Base-by-base conservation (phyloP, 2,888 invertebrate species). In the Spisula solida region DNA sequence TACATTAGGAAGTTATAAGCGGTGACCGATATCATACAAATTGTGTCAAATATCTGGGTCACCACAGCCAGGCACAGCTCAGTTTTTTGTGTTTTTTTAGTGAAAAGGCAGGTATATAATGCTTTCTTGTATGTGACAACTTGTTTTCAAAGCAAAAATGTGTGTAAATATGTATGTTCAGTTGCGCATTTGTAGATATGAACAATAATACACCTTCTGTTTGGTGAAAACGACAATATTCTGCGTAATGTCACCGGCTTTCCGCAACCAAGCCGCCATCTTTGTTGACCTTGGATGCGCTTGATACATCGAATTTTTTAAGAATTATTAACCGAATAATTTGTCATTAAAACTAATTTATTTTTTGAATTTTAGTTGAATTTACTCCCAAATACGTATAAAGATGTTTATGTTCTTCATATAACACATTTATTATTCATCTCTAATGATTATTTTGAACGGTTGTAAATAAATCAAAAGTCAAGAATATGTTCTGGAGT, bases 201-300 rank as follows among this genome's bases (percentile, higher is more conserved):
- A 0, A 25, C 20, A 31, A 75, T 2, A 75, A 79, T 41, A 51
- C 79, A 88, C 88, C 88, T 85, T 84, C 29, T 85, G 16, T 78
- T 85, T 85, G 18, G 88, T 60, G 20, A 88, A 60, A 81, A 25
- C 5, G 8, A 47, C 29, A 31, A 60, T 55, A 47, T 87, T 89
- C 41, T 87, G 80, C n/a, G 55, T 48, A n/a, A 89, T 16, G n/a
- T 84, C 89, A 70, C 89, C 87, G 89, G 89, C 89, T 80, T 84
- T 87, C 48, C 82, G 82, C 18, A 87, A 18, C 55, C 78, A 51
- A 41, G 66, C 55, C 60, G 89, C 89, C 89, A 90, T 90, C 47
- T 89, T 89, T n/a, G 78, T 47, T 86, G 86, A 86, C 89, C 89
- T 89, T 89, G 55, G 56, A 20, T 79, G 79, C 79, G 75, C 51